A percentile compares a stretch with the other conserved stretches of the same genome.
Conservation (phyloP, 2,888 invertebrate species). For the Torymus texanus region DNA sequence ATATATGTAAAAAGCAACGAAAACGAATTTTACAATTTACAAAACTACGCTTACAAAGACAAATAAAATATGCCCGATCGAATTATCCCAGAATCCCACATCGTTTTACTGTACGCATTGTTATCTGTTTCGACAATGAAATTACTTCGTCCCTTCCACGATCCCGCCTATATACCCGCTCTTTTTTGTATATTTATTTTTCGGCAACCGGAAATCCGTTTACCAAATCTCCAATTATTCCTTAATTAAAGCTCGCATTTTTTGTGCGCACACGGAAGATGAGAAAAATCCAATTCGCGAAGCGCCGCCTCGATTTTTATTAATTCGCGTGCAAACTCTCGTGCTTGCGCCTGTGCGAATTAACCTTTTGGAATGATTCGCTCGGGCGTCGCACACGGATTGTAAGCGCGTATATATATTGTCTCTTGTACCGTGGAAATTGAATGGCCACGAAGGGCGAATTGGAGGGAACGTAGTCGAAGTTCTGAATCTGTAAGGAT, state of each 20-base stretch:
- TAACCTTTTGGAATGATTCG: slow-evolving; percentile 34
- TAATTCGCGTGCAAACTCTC: background rate
- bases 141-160: slow-evolving; percentile 1
- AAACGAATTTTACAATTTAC: no score
- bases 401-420: background rate
- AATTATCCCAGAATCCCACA: no score
- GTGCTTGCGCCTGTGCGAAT: background rate
- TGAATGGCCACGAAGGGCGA: slow-evolving; percentile 1
- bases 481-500: slow-evolving; percentile 22
- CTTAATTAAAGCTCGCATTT: slow-evolving; percentile 24
- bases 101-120: background rate
- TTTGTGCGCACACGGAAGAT: background rate
- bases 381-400: background rate
- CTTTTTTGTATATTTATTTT: slow-evolving; percentile 10
- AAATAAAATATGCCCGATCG: no score
- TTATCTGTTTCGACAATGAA: slow-evolving; percentile 15
- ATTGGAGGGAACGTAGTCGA: background rate
- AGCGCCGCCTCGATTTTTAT: background rate
- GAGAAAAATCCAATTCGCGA: slow-evolving; percentile 25
- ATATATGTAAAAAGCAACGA: no score
- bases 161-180: no score
- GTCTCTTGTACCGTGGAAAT: slow-evolving; percentile 18
- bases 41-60: no score
- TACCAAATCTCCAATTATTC: slow-evolving; percentile 38
- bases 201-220: slow-evolving; percentile 23